Evolutionary conservation across 53 echinoderm and acorn worm species (phyloP), one percentile per base, ranked within the genome.

Genomic region (Holothuria scabra): DNA sequence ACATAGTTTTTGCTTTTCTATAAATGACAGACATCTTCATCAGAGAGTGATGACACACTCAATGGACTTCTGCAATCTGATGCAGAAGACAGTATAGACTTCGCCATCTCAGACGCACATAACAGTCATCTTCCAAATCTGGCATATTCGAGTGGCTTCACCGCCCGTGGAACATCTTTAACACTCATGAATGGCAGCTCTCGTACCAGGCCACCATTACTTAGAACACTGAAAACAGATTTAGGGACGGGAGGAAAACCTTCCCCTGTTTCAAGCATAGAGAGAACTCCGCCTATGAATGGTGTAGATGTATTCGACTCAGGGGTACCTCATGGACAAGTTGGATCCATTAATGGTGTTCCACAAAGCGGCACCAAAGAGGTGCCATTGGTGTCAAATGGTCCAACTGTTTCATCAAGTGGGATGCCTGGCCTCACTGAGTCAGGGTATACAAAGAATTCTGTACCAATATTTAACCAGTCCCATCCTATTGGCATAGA

Each of bases 191-290:
- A 52, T 52, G 16, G 18, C 18, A 52, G 16, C 13, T 48, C 23
- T 34, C 25, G 20, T n/a, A 46, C 25, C 24, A 72, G 72, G 24
- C 72, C 72, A 72, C 72, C 72, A 22, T 72, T 72, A 46, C n/a
- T 38, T 16, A 72, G 72, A 44, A 72, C 25, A 8, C 46, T 24
- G 28, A 72, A 72, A 11, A 72, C 44, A 46, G 72, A 72, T 48
- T 72, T 78, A 32, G 78, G 58, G 56, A 56, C 58, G 16, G 29
- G 26, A 56, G 78, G 56, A 22, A 44, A 44, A 72, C 72, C 72
- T 9, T 78, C 78, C 0, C 56, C 78, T 13, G 4, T 31, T 19
- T 78, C 56, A 14, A 58, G 57, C 33, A 21, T 44, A 55, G 74
- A 74, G 5, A 35, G n/a, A 38, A 23, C 41, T 23, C 74, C 12